phyloP scores from a whole-genome alignment of 1,140 invertebrate genomes.

The Drosophila funebris region DNA sequence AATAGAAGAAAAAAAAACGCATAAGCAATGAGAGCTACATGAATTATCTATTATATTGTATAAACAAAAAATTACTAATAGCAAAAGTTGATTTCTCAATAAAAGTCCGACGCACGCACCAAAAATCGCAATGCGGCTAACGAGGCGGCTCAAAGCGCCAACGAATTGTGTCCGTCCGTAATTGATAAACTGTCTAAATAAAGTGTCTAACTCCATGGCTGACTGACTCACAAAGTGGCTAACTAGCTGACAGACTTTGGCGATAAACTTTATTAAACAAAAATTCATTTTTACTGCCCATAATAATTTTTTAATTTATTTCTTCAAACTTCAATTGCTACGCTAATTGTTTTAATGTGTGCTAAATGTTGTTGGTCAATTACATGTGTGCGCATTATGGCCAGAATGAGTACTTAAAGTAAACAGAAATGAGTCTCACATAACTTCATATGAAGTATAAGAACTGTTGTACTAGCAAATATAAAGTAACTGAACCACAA shows the following conservation, averaged over 20 bases:
- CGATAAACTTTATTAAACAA: slow-evolving; percentile 60
- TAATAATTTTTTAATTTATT: slow-evolving; percentile 33
- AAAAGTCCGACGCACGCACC: slow-evolving; percentile 49
- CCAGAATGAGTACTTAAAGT: no score
- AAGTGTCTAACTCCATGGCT: slow-evolving; percentile 45
- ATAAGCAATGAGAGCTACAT: slow-evolving; percentile 34
- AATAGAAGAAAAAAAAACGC: not conserved
- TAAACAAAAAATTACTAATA: slow-evolving; percentile 68
- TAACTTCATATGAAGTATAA: not conserved
- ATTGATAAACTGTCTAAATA: slow-evolving; percentile 76
- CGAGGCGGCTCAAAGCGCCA: slow-evolving; percentile 68
- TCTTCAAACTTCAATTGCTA: slow-evolving; percentile 54
- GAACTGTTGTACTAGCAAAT: not conserved
- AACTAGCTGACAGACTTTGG: not conserved
- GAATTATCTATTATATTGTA: slow-evolving; percentile 73
- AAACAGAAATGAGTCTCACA: no score
- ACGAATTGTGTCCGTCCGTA: slow-evolving; percentile 60
- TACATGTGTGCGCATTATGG: slow-evolving; percentile 24
- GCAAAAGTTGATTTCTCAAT: slow-evolving; percentile 63
- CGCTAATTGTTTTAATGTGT: slow-evolving; percentile 59
- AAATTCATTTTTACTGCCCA: slow-evolving; percentile 48
- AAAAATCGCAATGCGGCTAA: slow-evolving; percentile 55
- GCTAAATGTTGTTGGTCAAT: slow-evolving; percentile 39
- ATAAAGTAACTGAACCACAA: no score
- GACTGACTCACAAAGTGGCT: slow-evolving; percentile 31